These are phyloP conservation scores for Pseudomyrmex flavicornis DNA, from an alignment of 1,140 invertebrate species.

Conservation along the genomic window DNA sequence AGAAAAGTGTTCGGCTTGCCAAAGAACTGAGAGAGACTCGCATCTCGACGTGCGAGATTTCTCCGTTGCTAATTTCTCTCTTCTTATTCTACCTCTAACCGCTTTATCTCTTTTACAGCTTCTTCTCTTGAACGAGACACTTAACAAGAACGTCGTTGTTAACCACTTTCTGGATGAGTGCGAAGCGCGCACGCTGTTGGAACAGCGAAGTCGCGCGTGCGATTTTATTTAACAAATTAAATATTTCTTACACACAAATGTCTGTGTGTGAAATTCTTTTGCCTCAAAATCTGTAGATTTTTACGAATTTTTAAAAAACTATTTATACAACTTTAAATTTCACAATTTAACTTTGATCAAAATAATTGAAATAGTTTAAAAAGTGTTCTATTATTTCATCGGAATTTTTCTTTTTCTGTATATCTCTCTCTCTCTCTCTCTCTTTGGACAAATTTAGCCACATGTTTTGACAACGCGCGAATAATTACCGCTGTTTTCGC, in stretches of 20 bases:
- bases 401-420: background rate
- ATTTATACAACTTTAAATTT: background rate
- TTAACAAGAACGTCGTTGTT: background rate
- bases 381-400: background rate
- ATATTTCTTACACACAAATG: no score
- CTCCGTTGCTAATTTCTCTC: constrained; percentile 50
- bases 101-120: constrained; percentile 14
- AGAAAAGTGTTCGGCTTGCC: constrained; percentile 84
- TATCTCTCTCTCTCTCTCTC: background rate
- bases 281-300: background rate
- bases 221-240: background rate
- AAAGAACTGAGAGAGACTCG: constrained; percentile 80
- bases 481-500: background rate
- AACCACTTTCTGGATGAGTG: constrained; percentile 11
- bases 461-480: constrained; percentile 36
- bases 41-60: constrained; percentile 67
- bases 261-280: background rate
- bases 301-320: background rate
- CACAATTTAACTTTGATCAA: no score
- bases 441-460: background rate
- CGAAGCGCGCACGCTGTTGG: constrained; percentile 5
- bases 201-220: background rate
- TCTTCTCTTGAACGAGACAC: background rate
- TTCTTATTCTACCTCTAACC: constrained; percentile 32
- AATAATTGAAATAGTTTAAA: background rate